phyloP scores from a whole-genome alignment of 1,140 invertebrate genomes.

The Zophobas morio region DNA sequence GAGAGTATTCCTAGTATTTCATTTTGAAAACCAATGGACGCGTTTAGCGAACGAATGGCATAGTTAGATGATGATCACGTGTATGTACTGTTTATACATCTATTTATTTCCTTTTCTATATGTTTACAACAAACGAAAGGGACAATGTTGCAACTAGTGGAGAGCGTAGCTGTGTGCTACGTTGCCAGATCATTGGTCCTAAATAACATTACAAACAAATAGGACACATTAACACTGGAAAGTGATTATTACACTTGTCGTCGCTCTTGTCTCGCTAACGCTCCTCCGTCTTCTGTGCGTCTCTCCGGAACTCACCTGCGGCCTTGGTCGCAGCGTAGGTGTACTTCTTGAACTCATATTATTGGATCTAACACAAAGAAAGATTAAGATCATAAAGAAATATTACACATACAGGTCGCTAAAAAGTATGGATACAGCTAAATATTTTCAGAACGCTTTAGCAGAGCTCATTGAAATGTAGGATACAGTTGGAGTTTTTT shows the following conservation, averaged over 20 bases:
- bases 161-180: not conserved
- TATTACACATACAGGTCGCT: not conserved
- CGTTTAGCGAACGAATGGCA: conserved; percentile 1
- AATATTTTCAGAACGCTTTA: too few relatives aligned
- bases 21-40: not conserved
- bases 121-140: conserved; percentile 2
- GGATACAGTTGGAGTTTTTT: not conserved
- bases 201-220: conserved; percentile 3
- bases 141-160: not conserved
- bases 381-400: conserved; percentile 1
- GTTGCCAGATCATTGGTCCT: not conserved
- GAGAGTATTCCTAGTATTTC: conserved; percentile 17
- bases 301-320: conserved; percentile 22
- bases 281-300: conserved; percentile 24
- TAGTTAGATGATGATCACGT: not conserved
- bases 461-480: too few relatives aligned
- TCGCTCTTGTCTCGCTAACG: conserved; percentile 28
- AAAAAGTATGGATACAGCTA: too few relatives aligned
- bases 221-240: conserved; percentile 2
- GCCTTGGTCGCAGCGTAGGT: conserved; percentile 17
- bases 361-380: conserved; percentile 6
- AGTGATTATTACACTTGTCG: conserved; percentile 7
- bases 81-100: conserved; percentile 1
- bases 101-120: conserved; percentile 3
- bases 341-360: conserved; percentile 19